Percentiles rank a stretch among this genome's conserved stretches.
phyloP scores from a whole-genome alignment of 2,888 invertebrate species.

The Lasioglossum calceatum region DNA sequence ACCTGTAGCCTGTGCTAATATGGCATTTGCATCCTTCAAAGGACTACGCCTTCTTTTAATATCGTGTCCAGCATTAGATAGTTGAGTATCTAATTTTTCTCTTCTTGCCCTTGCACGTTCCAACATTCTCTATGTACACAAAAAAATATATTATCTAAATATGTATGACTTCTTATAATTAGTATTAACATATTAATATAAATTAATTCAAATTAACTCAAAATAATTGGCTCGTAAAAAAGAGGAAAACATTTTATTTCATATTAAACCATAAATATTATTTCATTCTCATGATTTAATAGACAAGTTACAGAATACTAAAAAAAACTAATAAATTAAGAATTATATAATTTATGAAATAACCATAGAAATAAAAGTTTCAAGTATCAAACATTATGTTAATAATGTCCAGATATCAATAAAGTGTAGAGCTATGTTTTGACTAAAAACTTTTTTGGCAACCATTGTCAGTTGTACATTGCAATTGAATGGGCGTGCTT shows the following conservation, averaged over 20 bases:
- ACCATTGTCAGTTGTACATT: not conserved
- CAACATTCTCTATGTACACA: constrained; percentile 88
- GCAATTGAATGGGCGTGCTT: constrained; percentile 54
- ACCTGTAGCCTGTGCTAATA: constrained; percentile 76
- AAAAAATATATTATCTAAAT: constrained; percentile 1
- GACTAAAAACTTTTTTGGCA: not conserved
- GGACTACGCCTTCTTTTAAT: constrained; percentile 85
- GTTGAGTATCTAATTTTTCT: constrained; percentile 88
- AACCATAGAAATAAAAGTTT: not conserved
- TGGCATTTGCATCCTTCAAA: constrained; percentile 81
- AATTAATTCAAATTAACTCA: too few species aligned
- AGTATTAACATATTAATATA: too few species aligned
- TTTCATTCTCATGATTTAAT: not conserved
- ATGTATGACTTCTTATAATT: too few species aligned
- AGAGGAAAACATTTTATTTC: not conserved
- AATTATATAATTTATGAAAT: not conserved
- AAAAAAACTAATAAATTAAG: not conserved
- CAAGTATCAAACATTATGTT: not conserved
- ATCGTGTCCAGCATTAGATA: constrained; percentile 86
- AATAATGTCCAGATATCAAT: not conserved
- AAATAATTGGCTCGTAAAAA: constrained; percentile 4
- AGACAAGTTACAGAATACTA: not conserved
- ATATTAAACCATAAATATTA: constrained; percentile 17
- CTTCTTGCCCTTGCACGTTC: constrained; percentile 91
- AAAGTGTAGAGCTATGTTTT: not conserved